Percentiles rank a stretch among this genome's conserved stretches.
These are phyloP conservation scores for Tetraneura akinire DNA, from an alignment of 1,140 invertebrate species.

Conservation along the genomic window DNA sequence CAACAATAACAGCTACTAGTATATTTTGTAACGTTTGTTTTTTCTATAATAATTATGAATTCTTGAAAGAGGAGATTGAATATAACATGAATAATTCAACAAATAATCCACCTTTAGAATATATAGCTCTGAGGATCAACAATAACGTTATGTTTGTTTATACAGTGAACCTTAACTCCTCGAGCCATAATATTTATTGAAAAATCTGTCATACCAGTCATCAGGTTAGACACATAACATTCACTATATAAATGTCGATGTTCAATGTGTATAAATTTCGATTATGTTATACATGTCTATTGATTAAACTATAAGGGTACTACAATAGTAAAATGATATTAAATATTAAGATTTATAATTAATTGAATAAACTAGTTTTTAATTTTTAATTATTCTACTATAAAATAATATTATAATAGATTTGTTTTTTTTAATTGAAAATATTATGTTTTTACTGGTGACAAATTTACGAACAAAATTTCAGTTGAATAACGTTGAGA, in stretches of 20 bases:
- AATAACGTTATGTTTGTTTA: background rate
- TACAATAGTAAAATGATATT: no score
- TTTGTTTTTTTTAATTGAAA: no score
- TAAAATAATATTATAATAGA: no score
- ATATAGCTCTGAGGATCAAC: background rate
- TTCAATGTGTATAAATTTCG: no score
- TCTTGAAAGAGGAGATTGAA: background rate
- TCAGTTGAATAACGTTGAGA: background rate
- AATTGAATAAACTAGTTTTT: no score
- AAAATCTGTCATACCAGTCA: background rate
- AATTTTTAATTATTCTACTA: no score
- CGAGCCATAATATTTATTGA: background rate
- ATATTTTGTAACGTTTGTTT: background rate
- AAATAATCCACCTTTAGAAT: background rate
- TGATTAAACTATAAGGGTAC: no score
- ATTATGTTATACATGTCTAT: no score
- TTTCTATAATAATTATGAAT: conserved; percentile 31
- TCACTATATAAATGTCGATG: no score
- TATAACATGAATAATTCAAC: background rate
- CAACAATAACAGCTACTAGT: background rate
- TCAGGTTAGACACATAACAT: background rate
- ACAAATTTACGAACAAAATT: background rate
- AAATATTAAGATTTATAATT: no score
- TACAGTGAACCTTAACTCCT: background rate
- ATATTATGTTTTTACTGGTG: no score